These are phyloP conservation scores for Ericerus pela DNA, from an alignment of 1,140 invertebrate species.

Conservation along the genomic window DNA sequence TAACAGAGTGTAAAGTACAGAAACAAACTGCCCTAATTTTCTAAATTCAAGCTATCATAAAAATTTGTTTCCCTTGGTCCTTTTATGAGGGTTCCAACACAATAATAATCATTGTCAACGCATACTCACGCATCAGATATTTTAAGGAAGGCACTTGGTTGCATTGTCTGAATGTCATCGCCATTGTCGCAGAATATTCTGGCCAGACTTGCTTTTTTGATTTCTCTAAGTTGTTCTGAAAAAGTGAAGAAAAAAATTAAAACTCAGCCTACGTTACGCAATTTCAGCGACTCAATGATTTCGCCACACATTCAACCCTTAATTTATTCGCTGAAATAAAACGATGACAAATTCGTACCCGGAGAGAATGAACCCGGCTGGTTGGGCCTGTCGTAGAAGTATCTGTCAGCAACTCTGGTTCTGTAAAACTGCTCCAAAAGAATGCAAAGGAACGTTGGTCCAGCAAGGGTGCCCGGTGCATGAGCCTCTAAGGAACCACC, in stretches of 20 bases:
- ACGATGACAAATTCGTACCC: constrained; percentile 38
- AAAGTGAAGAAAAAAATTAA: constrained; percentile 20
- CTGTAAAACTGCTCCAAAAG: constrained; percentile 75
- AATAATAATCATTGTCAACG: background rate
- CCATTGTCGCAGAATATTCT: constrained; percentile 77
- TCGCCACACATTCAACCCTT: background rate
- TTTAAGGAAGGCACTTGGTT: constrained; percentile 45
- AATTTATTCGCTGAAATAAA: background rate
- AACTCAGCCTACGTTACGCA: background rate
- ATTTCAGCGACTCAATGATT: no score
- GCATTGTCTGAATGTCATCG: constrained; percentile 55
- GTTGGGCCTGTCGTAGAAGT: constrained; percentile 63
- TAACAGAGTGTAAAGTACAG: no score
- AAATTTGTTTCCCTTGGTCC: no score
- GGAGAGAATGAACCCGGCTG: constrained; percentile 47
- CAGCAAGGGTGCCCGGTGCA: constrained; percentile 59
- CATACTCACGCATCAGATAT: constrained; percentile 40
- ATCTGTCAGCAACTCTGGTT: constrained; percentile 65
- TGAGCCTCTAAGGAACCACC: constrained; percentile 65
- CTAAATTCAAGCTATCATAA: no score
- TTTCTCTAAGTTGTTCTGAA: constrained; percentile 67
- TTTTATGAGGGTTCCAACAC: no score
- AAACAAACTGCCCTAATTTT: no score
- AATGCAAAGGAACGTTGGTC: constrained; percentile 85
- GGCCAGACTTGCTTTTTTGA: constrained; percentile 66